phyloP scores from a whole-genome alignment of 2,113 vertebrate species.

The Oxygymnocypris stewartii region DNA sequence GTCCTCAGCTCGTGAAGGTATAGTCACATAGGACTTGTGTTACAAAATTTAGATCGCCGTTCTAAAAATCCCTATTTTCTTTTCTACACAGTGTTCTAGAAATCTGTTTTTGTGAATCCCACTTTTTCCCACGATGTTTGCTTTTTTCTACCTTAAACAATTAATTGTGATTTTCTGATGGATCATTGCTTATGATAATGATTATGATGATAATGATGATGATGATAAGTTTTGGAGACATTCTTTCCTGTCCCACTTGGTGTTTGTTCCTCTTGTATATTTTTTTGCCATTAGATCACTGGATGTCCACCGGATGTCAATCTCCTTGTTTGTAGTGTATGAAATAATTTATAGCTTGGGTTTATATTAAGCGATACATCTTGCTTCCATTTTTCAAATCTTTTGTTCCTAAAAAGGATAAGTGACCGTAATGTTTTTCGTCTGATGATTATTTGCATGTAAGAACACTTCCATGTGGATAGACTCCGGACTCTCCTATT shows the following conservation, averaged over 20 bases:
- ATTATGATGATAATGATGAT: conserved; percentile 21
- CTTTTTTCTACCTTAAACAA: not conserved
- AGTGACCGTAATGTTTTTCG: conserved; percentile 13
- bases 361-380: not conserved
- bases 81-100: not conserved
- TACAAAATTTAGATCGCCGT: not conserved
- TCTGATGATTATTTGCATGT: not conserved
- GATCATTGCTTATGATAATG: not conserved
- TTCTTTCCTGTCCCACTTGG: conserved; percentile 35
- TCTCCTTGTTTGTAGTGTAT: not conserved
- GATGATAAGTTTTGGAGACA: conserved; percentile 31
- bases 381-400: not conserved
- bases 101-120: conserved; percentile 21
- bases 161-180: conserved; percentile 7
- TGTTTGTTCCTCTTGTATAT: not conserved
- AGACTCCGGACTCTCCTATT: not conserved
- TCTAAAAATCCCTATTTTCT: not conserved
- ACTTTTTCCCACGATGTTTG: not conserved
- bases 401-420: conserved; percentile 9
- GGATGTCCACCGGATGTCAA: not conserved
- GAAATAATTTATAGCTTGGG: conserved; percentile 15
- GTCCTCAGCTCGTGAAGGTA: not conserved
- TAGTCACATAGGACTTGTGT: conserved; percentile 16
- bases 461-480: conserved; percentile 32
- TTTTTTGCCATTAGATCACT: conserved; percentile 27